phyloP scores from a whole-genome alignment of 2,113 vertebrate species.

The Thinocorus orbignyianus region DNA sequence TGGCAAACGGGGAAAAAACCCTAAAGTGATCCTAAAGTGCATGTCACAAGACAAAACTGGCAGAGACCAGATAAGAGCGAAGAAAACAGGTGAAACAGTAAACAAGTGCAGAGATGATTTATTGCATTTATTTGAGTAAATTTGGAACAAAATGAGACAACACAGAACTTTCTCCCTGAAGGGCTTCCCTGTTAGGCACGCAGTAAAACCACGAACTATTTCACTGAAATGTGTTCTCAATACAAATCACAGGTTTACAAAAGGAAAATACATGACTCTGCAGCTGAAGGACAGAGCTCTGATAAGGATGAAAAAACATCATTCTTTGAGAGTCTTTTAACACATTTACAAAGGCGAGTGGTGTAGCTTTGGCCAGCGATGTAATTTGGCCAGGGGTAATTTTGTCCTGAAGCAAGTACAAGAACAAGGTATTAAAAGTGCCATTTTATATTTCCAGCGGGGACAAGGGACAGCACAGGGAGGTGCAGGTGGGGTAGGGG shows the following conservation, averaged over 20 bases:
- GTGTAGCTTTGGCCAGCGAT: not conserved
- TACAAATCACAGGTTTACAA: conserved; percentile 4
- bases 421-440: not conserved
- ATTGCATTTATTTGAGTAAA: conserved; percentile 38
- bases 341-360: conserved; percentile 1
- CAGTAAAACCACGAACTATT: not conserved
- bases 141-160: conserved; percentile 33
- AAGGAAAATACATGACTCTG: conserved; percentile 9
- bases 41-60: conserved; percentile 15
- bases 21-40: not conserved
- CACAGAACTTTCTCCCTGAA: not conserved
- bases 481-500: not conserved
- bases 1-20: not conserved
- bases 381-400: not conserved
- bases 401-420: not conserved
- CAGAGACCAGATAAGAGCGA: not conserved
- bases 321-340: not conserved
- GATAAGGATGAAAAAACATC: not conserved
- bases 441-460: not conserved
- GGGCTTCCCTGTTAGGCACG: conserved; percentile 20
- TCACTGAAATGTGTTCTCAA: not conserved
- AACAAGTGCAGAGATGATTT: conserved; percentile 28
- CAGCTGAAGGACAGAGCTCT: conserved; percentile 8
- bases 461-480: not conserved
- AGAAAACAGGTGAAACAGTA: not conserved